phyloP scores from a whole-genome alignment of 1,140 invertebrate species.

The Tetranychus urticae region DNA sequence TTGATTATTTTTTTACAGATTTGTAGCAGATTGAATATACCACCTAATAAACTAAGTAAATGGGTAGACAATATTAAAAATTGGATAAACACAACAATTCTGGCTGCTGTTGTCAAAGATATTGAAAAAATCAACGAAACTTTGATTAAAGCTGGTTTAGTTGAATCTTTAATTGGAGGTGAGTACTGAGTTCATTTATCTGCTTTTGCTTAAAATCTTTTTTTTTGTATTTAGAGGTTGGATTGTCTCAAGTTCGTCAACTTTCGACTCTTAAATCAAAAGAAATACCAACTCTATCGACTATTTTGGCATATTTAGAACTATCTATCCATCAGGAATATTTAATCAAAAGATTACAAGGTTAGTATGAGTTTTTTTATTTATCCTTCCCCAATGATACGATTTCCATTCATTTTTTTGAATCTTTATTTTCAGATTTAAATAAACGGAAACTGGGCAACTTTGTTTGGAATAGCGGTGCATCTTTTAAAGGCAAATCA shows the following conservation, averaged over 20 bases:
- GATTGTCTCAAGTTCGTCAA: slow-evolving; percentile 21
- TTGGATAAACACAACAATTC: slow-evolving; percentile 51
- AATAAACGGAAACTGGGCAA: slow-evolving; percentile 44
- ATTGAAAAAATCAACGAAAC: slow-evolving; percentile 39
- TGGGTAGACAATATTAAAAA: slow-evolving; percentile 24
- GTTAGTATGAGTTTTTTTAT: slow-evolving; percentile 14
- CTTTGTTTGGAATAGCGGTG: slow-evolving; percentile 52
- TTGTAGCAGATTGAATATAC: slow-evolving; percentile 16
- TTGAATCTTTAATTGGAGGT: slow-evolving; percentile 41
- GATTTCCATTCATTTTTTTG: neutral
- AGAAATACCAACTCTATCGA: slow-evolving; percentile 38
- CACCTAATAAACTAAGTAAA: slow-evolving; percentile 17
- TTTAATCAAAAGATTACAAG: slow-evolving; percentile 42
- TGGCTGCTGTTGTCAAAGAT: slow-evolving; percentile 38
- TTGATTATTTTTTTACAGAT: slow-evolving; percentile 13
- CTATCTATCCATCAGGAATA: slow-evolving; percentile 56
- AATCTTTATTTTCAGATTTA: slow-evolving; percentile 26
- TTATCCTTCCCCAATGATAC: neutral
- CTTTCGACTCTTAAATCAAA: slow-evolving; percentile 30
- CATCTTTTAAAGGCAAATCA: slow-evolving; percentile 38
- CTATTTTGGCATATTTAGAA: slow-evolving; percentile 49
- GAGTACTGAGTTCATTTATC: slow-evolving; percentile 2
- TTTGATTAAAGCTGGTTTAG: slow-evolving; percentile 36
- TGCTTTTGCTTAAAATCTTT: too few relatives aligned
- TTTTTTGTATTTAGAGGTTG: slow-evolving; percentile 16